Evolutionary conservation across 1,140 invertebrate species (phyloP), one percentile per base, ranked within the genome.

Genomic region (Bombus ignitus): DNA sequence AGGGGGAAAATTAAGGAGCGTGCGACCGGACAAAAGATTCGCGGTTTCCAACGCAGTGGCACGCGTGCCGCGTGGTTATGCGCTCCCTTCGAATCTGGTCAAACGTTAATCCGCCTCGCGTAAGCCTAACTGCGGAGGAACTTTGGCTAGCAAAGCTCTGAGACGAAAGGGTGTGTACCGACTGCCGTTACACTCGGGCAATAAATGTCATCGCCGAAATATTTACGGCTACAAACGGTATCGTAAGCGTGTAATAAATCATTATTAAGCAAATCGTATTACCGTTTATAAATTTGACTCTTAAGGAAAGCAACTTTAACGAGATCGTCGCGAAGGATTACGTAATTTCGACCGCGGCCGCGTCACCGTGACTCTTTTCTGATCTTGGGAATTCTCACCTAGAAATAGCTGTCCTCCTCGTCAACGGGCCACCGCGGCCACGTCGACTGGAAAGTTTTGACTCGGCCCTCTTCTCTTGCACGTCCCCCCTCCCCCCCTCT

Each of bases 201-300:
- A 88, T 90, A 88, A 88, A 90, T 32, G 89, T 86, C 89, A 35
- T 53, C 74, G 71, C 39, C 66, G 44, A 72, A 82, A 77, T 86
- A 90, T 90, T 90, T 90, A 88, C 83, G 77, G 68, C 68, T 71
- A 53, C 79, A 74, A 81, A 86, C 83, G 76, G 80, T 59, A 76
- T 90, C 75, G 82, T 75, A 68, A 83, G 70, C 78, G 44, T 65
- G 71, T 44, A 73, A 90, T 90, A 90, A 90, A 90, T 90, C 89
- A 88, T 81, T 86, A 88, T 90, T 90, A 90, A 90, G 89, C 85
- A 90, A 90, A 90, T 90, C 86, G 89, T 90, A 88, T 88, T 90
- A 88, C 75, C 87, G 88, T 87, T 87, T 89, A 81, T 87, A 89
- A 90, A 89, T 90, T 87, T 32, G 62, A 82, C 68, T 76, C 82